phyloP scores from a whole-genome alignment of 2,113 vertebrate species.

The Pipra filicauda region DNA sequence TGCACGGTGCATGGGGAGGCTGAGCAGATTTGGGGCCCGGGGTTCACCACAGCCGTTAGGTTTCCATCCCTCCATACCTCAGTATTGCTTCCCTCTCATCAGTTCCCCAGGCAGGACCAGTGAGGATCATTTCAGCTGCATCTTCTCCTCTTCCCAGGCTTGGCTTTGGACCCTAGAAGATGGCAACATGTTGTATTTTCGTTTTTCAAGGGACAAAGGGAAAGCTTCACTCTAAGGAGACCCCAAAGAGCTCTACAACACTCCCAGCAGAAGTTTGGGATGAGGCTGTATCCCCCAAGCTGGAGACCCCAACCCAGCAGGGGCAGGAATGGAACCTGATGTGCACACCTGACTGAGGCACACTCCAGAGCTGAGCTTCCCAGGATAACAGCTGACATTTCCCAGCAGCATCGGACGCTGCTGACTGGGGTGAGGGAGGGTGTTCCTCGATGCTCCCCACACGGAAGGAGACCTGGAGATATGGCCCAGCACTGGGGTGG shows the following conservation, averaged over 20 bases:
- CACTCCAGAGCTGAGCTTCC: background rate
- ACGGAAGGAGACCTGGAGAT: background rate
- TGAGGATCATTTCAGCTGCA: background rate
- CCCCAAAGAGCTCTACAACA: background rate
- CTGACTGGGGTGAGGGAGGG: background rate
- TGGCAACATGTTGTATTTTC: background rate
- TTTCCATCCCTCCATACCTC: background rate
- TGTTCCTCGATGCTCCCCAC: background rate
- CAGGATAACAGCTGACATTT: rapidly evolving
- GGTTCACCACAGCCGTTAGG: background rate
- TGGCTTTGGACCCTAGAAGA: background rate
- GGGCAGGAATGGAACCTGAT: background rate
- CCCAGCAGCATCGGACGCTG: background rate
- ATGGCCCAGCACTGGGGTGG: background rate
- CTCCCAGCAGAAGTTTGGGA: background rate
- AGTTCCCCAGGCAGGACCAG: background rate
- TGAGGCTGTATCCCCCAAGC: background rate
- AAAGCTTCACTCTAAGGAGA: background rate
- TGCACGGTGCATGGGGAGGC: rapidly evolving
- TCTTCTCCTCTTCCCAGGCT: background rate
- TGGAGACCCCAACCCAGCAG: background rate
- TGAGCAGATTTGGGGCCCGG: background rate
- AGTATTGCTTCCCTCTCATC: background rate
- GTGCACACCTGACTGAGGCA: background rate
- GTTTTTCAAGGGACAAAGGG: background rate